Conservation (phyloP, 2,797 vertebrate genomes). For the Arnoldichthys spilopterus region DNA sequence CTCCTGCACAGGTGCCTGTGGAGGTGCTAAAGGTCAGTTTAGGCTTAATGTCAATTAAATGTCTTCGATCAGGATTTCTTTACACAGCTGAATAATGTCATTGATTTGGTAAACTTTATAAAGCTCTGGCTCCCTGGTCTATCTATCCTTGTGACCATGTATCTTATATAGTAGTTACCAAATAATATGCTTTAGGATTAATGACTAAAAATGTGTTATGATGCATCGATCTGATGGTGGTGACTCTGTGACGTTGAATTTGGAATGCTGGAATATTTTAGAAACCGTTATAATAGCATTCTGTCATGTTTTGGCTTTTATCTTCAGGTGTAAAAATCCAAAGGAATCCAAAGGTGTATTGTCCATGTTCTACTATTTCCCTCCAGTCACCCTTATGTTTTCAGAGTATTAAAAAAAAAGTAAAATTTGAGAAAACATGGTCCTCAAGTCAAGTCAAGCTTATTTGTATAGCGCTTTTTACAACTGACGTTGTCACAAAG, state of each 20-base stretch:
- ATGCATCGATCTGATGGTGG: not conserved
- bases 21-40: slow-evolving; percentile 88
- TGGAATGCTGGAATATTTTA: too few species aligned
- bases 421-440: slow-evolving; percentile 3
- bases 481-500: too few species aligned
- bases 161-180: not conserved
- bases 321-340: too few species aligned
- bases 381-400: not conserved
- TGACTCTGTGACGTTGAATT: not conserved
- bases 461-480: too few species aligned
- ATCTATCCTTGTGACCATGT: too few species aligned
- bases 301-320: too few species aligned
- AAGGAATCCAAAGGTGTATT: not conserved
- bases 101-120: not conserved
- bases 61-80: not conserved
- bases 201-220: not conserved
- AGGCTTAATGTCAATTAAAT: not conserved
- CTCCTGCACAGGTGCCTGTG: slow-evolving; percentile 88
- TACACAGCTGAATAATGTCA: not conserved
- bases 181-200: not conserved
- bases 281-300: too few species aligned
- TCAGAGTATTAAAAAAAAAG: not conserved
- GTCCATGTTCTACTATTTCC: not conserved
- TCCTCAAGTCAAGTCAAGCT: too few species aligned
- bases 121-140: too few species aligned